Conservation (phyloP, 2,888 invertebrate genomes). For the Eremobia ochroleuca region DNA sequence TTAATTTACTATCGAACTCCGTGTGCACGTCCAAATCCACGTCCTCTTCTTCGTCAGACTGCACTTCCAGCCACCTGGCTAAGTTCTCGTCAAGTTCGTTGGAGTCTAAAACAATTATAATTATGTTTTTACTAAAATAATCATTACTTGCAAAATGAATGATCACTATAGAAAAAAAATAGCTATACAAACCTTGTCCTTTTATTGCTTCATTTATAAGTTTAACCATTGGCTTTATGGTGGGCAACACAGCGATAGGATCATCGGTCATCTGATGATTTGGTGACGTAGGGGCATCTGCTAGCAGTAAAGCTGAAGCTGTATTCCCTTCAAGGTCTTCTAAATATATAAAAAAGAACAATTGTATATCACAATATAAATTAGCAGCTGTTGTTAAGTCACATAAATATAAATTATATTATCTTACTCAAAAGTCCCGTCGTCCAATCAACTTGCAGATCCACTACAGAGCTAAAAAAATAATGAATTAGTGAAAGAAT, state of each 20-base stretch:
- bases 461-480: conserved; percentile 16
- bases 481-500: conserved; percentile 3
- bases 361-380: conserved; percentile 27
- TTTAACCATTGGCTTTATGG: conserved; percentile 24
- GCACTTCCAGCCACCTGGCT: conserved; percentile 11
- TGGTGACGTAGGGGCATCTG: conserved; percentile 22
- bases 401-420: conserved; percentile 19
- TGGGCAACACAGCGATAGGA: conserved; percentile 20
- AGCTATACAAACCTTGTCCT: conserved; percentile 20
- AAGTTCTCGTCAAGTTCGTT: conserved; percentile 22
- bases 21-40: conserved; percentile 10
- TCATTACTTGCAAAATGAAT: conserved; percentile 24
- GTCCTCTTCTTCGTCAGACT: conserved; percentile 24
- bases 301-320: conserved; percentile 22
- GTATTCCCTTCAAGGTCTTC: conserved; percentile 18
- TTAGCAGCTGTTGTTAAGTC: conserved; percentile 25
- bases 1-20: not conserved
- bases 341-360: conserved; percentile 22
- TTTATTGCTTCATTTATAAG: conserved; percentile 26
- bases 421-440: conserved; percentile 25
- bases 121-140: conserved; percentile 23
- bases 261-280: conserved; percentile 23
- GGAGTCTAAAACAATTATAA: conserved; percentile 25
- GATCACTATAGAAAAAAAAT: conserved; percentile 12
- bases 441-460: conserved; percentile 17